A percentile compares a stretch with the other conserved stretches of the same genome.
phyloP scores from a whole-genome alignment of 2,888 invertebrate species.

The Drosophila helvetica region DNA sequence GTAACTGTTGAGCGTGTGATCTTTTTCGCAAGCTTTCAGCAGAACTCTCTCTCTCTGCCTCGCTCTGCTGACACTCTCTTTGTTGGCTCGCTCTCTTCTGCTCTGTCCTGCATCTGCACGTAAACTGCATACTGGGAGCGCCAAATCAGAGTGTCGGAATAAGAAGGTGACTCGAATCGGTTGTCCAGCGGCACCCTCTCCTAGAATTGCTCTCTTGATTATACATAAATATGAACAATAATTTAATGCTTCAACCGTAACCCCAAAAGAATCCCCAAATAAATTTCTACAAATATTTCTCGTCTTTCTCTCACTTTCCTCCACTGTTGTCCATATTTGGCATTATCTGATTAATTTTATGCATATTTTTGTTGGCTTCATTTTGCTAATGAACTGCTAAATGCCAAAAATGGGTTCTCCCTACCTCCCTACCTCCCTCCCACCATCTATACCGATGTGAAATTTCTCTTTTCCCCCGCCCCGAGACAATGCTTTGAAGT shows the following conservation, averaged over 20 bases:
- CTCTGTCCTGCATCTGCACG: background rate
- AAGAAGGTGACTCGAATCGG: background rate
- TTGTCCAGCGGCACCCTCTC: too few species aligned
- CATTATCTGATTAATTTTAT: constrained; percentile 52
- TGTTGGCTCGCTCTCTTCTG: background rate
- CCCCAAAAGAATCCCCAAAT: background rate
- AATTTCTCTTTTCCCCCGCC: constrained; percentile 69
- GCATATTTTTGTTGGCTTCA: constrained; percentile 37
- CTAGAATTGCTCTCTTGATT: too few species aligned
- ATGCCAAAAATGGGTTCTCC: constrained; percentile 66
- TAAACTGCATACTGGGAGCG: background rate
- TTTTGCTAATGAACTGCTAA: constrained; percentile 66
- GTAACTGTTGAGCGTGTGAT: constrained; percentile 20
- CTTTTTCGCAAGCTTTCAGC: background rate
- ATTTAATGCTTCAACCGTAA: background rate
- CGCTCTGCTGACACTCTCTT: background rate
- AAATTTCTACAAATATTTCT: constrained; percentile 32
- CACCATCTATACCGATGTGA: constrained; percentile 12
- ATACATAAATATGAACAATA: too few species aligned
- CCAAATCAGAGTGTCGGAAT: too few species aligned
- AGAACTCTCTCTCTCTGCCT: background rate
- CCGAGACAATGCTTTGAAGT: background rate
- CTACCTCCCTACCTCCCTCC: background rate
- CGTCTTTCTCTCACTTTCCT: constrained; percentile 40
- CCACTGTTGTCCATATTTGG: constrained; percentile 44